These are phyloP conservation scores for Amiota mariae DNA, from an alignment of 2,888 invertebrate genomes.

Conservation along the genomic window DNA sequence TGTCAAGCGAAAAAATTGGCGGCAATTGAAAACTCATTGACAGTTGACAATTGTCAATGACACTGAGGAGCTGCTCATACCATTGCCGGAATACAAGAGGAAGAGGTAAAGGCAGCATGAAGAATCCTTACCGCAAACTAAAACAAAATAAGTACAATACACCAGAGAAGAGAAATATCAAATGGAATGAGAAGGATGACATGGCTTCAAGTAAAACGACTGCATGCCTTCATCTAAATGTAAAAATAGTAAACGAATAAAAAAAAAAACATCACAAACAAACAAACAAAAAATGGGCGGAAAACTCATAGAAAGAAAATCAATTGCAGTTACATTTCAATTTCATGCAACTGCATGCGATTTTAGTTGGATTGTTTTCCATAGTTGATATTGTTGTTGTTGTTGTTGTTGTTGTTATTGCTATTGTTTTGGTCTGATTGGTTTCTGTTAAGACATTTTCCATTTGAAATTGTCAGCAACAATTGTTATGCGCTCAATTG, in stretches of 20 bases:
- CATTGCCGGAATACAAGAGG: background rate
- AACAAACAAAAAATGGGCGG: slow-evolving; percentile 24
- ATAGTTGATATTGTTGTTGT: slow-evolving; percentile 15
- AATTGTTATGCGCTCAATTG: slow-evolving; percentile 52
- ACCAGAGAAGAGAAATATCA: slow-evolving; percentile 41
- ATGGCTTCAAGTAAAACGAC: slow-evolving; percentile 49
- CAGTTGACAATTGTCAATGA: slow-evolving; percentile 56
- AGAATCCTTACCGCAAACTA: slow-evolving; percentile 29
- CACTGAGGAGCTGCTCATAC: background rate
- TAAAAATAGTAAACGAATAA: background rate
- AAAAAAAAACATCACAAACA: background rate
- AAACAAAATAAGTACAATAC: slow-evolving; percentile 33
- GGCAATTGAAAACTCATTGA: slow-evolving; percentile 64
- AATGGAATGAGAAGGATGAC: slow-evolving; percentile 64
- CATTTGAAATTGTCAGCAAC: slow-evolving; percentile 64
- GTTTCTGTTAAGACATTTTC: slow-evolving; percentile 57
- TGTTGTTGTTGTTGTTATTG: slow-evolving; percentile 46
- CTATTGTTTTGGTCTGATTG: slow-evolving; percentile 31
- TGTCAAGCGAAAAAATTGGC: slow-evolving; percentile 18
- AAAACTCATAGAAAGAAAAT: slow-evolving; percentile 16
- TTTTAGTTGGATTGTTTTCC: slow-evolving; percentile 10
- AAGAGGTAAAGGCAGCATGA: background rate
- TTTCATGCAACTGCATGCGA: slow-evolving; percentile 42
- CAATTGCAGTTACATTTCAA: slow-evolving; percentile 46
- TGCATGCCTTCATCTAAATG: background rate